A percentile compares a stretch with the other conserved stretches of the same genome.
Conservation (phyloP, 2,888 invertebrate genomes). For the Metalampra italica region DNA sequence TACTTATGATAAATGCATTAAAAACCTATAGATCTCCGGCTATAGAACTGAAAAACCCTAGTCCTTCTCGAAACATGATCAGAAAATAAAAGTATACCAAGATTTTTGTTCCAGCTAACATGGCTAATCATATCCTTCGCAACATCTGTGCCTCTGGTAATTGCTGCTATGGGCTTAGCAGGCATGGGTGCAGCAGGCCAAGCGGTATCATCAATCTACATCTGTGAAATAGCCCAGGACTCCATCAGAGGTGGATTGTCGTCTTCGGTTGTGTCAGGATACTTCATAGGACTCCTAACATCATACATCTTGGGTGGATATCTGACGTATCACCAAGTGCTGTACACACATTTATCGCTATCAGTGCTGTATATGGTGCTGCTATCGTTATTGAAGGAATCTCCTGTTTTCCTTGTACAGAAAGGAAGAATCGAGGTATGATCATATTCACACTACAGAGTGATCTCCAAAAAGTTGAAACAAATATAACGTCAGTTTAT, state of each 20-base stretch:
- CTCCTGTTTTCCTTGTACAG: slow-evolving; percentile 46
- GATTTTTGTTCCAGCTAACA: slow-evolving; percentile 39
- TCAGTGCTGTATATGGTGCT: slow-evolving; percentile 33
- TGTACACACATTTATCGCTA: slow-evolving; percentile 35
- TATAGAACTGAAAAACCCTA: no score
- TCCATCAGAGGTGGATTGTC: slow-evolving; percentile 58
- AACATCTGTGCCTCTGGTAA: slow-evolving; percentile 37
- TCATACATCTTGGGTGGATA: slow-evolving; percentile 52
- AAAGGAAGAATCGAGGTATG: slow-evolving; percentile 42
- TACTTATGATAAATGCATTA: no score
- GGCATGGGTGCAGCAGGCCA: slow-evolving; percentile 62
- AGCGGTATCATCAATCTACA: slow-evolving; percentile 54
- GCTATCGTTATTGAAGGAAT: slow-evolving; percentile 39
- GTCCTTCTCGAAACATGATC: no score
- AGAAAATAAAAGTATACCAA: no score
- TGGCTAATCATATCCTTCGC: slow-evolving; percentile 56
- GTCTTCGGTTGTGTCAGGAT: slow-evolving; percentile 47
- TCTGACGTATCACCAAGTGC: slow-evolving; percentile 42
- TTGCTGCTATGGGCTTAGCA: slow-evolving; percentile 40
- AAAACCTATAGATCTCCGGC: no score
- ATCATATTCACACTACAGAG: not conserved
- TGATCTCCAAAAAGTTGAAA: no score
- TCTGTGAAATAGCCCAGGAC: slow-evolving; percentile 59
- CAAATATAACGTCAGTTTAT: no score
- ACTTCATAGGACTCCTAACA: slow-evolving; percentile 50